Evolutionary conservation across 2,797 vertebrate genomes (phyloP).

Genomic region (Gobionotothen gibberifrons): DNA sequence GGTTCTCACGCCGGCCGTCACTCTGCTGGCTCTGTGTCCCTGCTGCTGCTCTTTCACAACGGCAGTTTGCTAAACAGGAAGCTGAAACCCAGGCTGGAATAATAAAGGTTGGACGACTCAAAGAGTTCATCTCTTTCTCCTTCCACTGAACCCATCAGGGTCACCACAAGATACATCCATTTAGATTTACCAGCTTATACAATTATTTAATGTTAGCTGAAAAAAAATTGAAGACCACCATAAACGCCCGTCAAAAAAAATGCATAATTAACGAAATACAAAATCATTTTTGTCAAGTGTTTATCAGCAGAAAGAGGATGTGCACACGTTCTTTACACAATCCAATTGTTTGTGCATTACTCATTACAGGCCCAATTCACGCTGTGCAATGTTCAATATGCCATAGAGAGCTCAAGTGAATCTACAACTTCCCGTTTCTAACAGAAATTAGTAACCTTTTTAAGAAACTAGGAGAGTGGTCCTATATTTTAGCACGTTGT

Average conservation of each 20-base stretch:
- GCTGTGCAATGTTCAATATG: no score
- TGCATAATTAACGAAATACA: not conserved
- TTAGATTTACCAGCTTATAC: constrained; percentile 8
- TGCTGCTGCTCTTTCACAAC: constrained; percentile 31
- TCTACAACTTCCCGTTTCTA: no score
- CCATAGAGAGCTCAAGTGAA: no score
- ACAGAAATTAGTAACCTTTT: no score
- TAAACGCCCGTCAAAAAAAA: no score
- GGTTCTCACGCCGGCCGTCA: constrained; percentile 22
- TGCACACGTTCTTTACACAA: no score
- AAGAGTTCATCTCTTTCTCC: not conserved
- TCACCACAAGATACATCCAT: not conserved
- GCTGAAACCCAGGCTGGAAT: constrained; percentile 34
- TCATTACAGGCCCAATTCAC: no score
- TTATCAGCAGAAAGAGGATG: not conserved
- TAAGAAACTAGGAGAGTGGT: no score
- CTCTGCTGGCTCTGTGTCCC: constrained; percentile 24
- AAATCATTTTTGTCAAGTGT: not conserved
- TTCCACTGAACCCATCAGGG: not conserved
- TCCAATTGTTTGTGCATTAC: no score
- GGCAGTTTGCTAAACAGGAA: constrained; percentile 66
- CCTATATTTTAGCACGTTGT: no score
- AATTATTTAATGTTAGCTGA: not conserved
- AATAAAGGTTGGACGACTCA: constrained; percentile 7
- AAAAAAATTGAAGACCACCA: not conserved